Percentiles rank a stretch among this genome's conserved stretches.
Evolutionary conservation across 2,888 invertebrate genomes (phyloP).

Genomic region (Tenodera sinensis): DNA sequence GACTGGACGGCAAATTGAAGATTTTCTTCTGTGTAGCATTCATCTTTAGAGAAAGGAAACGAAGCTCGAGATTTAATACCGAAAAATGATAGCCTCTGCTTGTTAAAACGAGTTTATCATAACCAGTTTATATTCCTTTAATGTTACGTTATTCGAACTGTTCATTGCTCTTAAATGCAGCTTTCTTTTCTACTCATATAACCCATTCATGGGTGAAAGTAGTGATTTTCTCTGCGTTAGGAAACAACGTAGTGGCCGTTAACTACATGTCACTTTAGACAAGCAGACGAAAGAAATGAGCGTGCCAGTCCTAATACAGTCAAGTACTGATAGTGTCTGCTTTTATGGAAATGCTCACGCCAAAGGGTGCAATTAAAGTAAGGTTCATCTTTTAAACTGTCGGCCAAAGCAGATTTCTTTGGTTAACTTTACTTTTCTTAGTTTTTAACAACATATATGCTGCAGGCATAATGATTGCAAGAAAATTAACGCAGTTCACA

Average conservation of each 20-base stretch:
- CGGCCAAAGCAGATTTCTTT: too few relatives aligned
- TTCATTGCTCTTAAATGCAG: neutral
- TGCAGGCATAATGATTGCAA: too few relatives aligned
- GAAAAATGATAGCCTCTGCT: neutral
- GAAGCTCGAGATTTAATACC: neutral
- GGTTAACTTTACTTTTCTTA: too few relatives aligned
- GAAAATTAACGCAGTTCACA: too few relatives aligned
- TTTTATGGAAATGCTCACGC: too few relatives aligned
- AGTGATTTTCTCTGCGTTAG: neutral
- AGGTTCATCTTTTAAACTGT: too few relatives aligned
- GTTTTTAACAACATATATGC: too few relatives aligned
- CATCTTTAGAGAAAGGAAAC: neutral
- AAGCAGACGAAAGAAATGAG: neutral
- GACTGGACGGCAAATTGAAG: too few relatives aligned
- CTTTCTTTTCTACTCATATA: neutral
- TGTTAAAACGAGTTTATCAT: neutral
- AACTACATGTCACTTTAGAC: neutral
- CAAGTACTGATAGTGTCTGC: too few relatives aligned
- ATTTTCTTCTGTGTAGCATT: too few relatives aligned
- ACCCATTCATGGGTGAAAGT: neutral
- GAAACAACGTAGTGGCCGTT: neutral
- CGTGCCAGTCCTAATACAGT: too few relatives aligned
- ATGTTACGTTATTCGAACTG: neutral
- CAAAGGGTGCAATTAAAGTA: too few relatives aligned
- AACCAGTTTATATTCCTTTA: neutral